Evolutionary conservation across 2,888 invertebrate species (phyloP), one percentile per base, ranked within the genome.

Genomic region (Caenorhabditis afra): DNA sequence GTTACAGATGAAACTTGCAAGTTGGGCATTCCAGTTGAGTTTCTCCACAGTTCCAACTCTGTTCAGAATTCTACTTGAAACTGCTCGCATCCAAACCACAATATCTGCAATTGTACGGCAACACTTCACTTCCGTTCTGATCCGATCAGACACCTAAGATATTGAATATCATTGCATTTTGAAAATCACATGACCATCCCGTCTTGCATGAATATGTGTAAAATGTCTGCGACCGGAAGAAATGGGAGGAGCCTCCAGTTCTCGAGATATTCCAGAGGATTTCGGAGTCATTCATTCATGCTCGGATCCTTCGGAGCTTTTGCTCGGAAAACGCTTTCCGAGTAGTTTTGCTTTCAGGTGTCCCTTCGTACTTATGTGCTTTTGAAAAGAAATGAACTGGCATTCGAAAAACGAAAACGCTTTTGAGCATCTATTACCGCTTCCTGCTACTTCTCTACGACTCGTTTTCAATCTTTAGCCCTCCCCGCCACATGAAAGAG

Each of bases 381-480:
- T 44, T n/a, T 1, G 1, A 44, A 44, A 58, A 23, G 29, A 23
- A 39, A 29, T 29, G n/a, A 59, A 37, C 55, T 50, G 49, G 39
- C 41, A 68, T 59, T 67, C 50, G 29, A 29, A 7, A 29, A 29
- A 29, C 29, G 29, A 58, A 67, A 61, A 61, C 53, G 53, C 47
- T 47, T 70, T 59, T 47, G 45, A 71, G 62, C 62, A 62, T 64
- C 45, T 61, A 64, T 62, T 49, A 39, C 62, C 29, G 49, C 71
- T 64, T 71, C 71, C 71, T 64, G 55, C 62, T 57, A 39, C 18
- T 71, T 7, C 61, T 47, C 47, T 53, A 16, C 59, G 39, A 50
- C 45, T 41, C 47, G 45, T 7, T 59, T 70, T 70, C 59, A 37
- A 61, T 70, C 61, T 61, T 70, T 70, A 61, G 70, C 59, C 67